Percentiles rank a stretch among this genome's conserved stretches.
These are phyloP conservation scores for Corythornis madagascariensis DNA, from an alignment of 2,113 vertebrate species.

Conservation along the genomic window DNA sequence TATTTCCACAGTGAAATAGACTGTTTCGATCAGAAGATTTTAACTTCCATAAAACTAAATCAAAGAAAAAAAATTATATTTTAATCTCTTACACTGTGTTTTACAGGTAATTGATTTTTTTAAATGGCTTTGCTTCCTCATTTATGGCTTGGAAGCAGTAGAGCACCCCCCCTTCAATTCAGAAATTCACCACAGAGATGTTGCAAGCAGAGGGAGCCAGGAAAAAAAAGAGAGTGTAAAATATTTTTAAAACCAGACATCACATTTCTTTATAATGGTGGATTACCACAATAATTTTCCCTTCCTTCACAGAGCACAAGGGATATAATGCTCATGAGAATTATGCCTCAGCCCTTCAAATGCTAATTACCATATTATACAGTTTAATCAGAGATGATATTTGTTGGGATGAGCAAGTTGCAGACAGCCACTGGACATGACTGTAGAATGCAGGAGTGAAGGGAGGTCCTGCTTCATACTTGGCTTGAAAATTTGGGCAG, in stretches of 20 bases:
- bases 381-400: background rate
- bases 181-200: background rate
- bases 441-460: background rate
- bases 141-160: conserved; percentile 16
- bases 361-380: background rate
- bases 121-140: background rate
- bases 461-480: background rate
- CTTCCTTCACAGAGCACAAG: background rate
- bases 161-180: background rate
- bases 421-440: background rate
- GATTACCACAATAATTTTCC: background rate
- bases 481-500: background rate
- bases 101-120: conserved; percentile 2
- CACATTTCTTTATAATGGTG: background rate
- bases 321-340: background rate
- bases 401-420: background rate
- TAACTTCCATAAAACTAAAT: background rate
- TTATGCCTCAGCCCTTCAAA: background rate
- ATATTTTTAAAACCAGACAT: background rate
- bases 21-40: background rate
- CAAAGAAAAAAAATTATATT: background rate
- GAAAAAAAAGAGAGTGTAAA: background rate
- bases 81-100: background rate
- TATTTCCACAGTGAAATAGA: background rate
- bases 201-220: background rate